A percentile compares a stretch with the other conserved stretches of the same genome.
These are phyloP conservation scores for Epinotia bilunana DNA, from an alignment of 2,888 invertebrate genomes.

Conservation along the genomic window DNA sequence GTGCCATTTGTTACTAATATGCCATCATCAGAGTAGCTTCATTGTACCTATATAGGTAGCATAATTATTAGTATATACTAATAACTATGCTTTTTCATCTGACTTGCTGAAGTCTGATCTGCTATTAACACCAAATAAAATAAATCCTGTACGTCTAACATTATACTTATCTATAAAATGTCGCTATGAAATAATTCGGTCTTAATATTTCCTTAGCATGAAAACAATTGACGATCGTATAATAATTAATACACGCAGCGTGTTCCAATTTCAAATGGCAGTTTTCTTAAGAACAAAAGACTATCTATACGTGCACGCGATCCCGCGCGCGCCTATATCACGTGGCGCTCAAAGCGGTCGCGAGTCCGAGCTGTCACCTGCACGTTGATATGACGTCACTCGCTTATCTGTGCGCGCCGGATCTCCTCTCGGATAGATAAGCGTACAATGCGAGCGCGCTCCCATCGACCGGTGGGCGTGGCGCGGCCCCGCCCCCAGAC, in stretches of 20 bases:
- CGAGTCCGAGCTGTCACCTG: slow-evolving; percentile 39
- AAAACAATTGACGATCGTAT: slow-evolving; percentile 22
- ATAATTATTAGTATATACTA: too few relatives aligned
- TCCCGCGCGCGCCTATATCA: neutral
- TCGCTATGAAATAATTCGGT: neutral
- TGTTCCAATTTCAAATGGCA: slow-evolving; percentile 1
- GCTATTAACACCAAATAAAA: too few relatives aligned
- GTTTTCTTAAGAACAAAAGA: slow-evolving; percentile 11
- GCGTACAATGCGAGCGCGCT: slow-evolving; percentile 73
- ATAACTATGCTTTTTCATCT: neutral
- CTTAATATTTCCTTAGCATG: neutral
- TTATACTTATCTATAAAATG: neutral
- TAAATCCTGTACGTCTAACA: too few relatives aligned
- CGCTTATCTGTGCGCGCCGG: slow-evolving; percentile 76
- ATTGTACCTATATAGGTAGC: too few relatives aligned
- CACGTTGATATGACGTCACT: slow-evolving; percentile 60
- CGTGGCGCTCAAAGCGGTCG: neutral
- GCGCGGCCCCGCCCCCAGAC: slow-evolving; percentile 76
- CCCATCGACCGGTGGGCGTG: slow-evolving; percentile 83
- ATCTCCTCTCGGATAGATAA: slow-evolving; percentile 81
- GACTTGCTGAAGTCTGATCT: neutral
- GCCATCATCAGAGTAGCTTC: too few relatives aligned
- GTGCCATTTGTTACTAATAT: too few relatives aligned
- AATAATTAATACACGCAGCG: neutral
- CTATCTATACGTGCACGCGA: neutral